phyloP scores from a whole-genome alignment of 2,113 vertebrate genomes.

The Gnathonemus longibarbis region DNA sequence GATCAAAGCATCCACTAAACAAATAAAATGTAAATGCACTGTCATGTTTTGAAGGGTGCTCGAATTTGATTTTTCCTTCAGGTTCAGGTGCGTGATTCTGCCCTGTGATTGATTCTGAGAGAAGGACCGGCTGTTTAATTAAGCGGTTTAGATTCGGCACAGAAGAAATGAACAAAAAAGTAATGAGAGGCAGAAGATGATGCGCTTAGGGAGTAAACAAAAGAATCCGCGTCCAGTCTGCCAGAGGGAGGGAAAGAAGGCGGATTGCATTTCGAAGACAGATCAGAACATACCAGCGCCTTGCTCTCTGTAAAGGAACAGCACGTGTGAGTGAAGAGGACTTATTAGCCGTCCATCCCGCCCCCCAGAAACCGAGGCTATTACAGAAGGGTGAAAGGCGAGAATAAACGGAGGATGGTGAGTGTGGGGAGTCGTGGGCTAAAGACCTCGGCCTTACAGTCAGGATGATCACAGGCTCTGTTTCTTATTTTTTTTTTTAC shows the following conservation, averaged over 20 bases:
- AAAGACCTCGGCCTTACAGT: not conserved
- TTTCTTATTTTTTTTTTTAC: not conserved
- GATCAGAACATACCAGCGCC: not conserved
- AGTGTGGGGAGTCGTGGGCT: not conserved
- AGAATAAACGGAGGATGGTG: not conserved
- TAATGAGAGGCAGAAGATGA: not conserved
- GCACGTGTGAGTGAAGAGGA: not conserved
- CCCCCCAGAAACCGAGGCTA: not conserved
- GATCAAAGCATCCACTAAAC: not conserved
- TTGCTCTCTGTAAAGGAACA: not conserved
- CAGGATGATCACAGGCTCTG: not conserved
- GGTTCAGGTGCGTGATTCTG: not conserved
- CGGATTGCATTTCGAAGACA: not conserved
- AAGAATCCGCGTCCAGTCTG: not conserved
- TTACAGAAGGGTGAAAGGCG: not conserved
- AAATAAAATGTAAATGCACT: not conserved
- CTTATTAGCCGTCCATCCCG: not conserved
- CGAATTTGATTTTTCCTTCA: not conserved
- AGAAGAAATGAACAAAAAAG: not conserved
- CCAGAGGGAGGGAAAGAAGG: not conserved
- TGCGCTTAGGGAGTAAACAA: not conserved
- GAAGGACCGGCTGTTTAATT: not conserved
- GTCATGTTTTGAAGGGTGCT: not conserved
- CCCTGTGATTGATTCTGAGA: not conserved
- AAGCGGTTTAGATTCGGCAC: not conserved